These are phyloP conservation scores for Coracopsis vasa DNA, from an alignment of 2,113 vertebrate species.

Conservation along the genomic window DNA sequence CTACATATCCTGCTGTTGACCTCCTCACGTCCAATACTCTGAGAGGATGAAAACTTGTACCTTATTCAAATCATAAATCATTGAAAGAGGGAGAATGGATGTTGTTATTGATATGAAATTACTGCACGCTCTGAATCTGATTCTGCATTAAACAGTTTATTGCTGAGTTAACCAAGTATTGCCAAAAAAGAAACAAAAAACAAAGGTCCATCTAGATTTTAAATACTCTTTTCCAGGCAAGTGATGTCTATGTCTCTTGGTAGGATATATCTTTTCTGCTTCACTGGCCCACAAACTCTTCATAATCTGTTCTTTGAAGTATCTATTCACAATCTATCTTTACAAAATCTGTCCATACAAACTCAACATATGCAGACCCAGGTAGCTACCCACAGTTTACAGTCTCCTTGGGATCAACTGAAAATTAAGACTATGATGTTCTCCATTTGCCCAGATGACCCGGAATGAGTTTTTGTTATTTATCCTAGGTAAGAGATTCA, in stretches of 20 bases:
- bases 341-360: background rate
- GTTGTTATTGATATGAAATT: background rate
- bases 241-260: background rate
- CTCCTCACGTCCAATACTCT: background rate
- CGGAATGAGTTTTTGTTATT: slow-evolving; percentile 8
- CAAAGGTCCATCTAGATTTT: background rate
- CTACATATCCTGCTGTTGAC: background rate
- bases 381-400: background rate
- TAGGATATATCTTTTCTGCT: background rate
- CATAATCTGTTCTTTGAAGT: background rate
- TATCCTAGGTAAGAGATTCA: background rate
- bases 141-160: background rate
- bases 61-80: background rate
- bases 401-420: background rate
- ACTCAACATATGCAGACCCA: background rate
- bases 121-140: background rate
- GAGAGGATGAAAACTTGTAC: background rate
- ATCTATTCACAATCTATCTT: background rate
- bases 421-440: background rate
- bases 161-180: background rate
- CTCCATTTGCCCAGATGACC: background rate
- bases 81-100: background rate
- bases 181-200: background rate
- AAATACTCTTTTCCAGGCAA: background rate
- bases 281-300: background rate